Base-by-base conservation (phyloP, 2,888 invertebrate species). In the Xanthia togata region DNA sequence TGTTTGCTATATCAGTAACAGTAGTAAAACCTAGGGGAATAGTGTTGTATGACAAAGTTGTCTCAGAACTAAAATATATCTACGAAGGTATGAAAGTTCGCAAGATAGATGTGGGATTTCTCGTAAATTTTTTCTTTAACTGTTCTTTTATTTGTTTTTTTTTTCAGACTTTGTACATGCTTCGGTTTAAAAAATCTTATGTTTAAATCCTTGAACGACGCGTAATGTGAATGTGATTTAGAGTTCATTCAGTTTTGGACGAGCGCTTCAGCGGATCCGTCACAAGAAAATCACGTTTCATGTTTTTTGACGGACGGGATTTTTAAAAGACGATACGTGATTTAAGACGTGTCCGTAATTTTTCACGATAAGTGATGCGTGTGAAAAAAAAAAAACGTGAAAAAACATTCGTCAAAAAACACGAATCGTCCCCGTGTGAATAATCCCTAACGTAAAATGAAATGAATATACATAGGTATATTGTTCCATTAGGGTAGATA, bases 1-100 rank as follows among this genome's bases (percentile, higher is more conserved):
- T 50, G 60, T 60, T 59, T 60, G 31, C 55, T 65, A 55, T 31
- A 31, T 44, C 38, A 26, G 20, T 70, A 59, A 14, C 11, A 23
- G 60, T 31, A 70, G 41, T 63, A 50, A 71, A 60, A 50, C 78
- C 68, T 35, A 20, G 12, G 71, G 83, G 81, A 78, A 82, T 78
- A 68, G 63, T 71, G 23, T 71, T 31, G 57, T 76, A 82, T 72
- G 78, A 78, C 68, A 78, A 82, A 81, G 68, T 82, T 78, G 41
- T 70, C n/a, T 68, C 20, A 50, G 59, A 78, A 78, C 83, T 78
- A 78, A 82, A 71, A 78, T 60, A 68, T 68, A 50, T 78, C 77
- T 50, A 55, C 53, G 64, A 70, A 63, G 67, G 41, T 53, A 53
- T 55, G 47, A 71, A 81, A 81, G 63, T 82, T 81, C 69, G 55